Evolutionary conservation across 2,797 vertebrate genomes (phyloP), one percentile per base, ranked within the genome.

Genomic region (Sebastes wilsoni): DNA sequence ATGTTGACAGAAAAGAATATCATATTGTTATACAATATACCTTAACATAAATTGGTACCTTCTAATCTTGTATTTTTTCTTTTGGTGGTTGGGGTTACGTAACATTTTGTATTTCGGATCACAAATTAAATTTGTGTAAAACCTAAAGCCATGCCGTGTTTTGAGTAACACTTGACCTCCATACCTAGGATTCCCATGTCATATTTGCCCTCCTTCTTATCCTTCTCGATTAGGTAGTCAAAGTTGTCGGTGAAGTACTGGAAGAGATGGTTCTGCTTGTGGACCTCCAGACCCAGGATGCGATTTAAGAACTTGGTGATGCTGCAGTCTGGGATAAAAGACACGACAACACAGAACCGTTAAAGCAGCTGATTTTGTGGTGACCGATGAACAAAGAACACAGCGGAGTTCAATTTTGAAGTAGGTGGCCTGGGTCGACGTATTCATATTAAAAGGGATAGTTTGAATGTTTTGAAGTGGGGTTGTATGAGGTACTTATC

Each of bases 191-290:
- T 99, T 72, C 99, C 99, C 98, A 99, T 98, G 95, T 99, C 99
- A 0, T 99, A 99, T 96, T 98, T 99, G 74, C 99, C 99, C 80
- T 98, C 98, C 92, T 98, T 99, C 94, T 99, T 99, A 94, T 99
- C 99, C 82, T 96, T 96, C 64, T 98, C 96, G 0, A 99, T 99
- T 66, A 99, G 95, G 90, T 97, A 98, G 92, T 99, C 98, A 4
- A 99, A 99, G 71, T 99, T 99, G 89, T 99, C 97, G 0, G 97
- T 98, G 88, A 99, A 99, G 92, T 99, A 99, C 93, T 99, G 98
- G 94, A 99, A 99, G 23, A 99, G 97, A 16, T 95, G 93, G 82
- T 99, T 99, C 94, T 99, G 99, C 89, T 98, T 99, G 91, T 98
- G 96, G 61, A 99, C 99, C 90, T 99, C 99, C 88, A 99, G 93